phyloP scores from a whole-genome alignment of 2,113 vertebrate species.

The Aptenodytes forsteri region DNA sequence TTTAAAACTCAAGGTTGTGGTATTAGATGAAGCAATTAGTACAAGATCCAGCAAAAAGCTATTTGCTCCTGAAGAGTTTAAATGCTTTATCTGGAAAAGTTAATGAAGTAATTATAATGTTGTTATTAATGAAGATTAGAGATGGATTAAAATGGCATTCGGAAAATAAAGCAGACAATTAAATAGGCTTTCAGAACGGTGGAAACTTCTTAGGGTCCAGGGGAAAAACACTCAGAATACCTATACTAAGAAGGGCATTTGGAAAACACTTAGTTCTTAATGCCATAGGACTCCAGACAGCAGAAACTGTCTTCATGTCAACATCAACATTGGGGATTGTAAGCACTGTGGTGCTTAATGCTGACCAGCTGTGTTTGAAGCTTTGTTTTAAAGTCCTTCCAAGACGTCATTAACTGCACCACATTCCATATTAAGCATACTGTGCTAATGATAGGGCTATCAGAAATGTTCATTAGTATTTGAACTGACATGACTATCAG shows the following conservation, averaged over 20 bases:
- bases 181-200: not conserved
- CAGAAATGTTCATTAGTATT: not conserved
- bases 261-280: not conserved
- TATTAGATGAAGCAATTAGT: constrained; percentile 8
- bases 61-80: not conserved
- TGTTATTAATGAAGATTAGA: constrained; percentile 46
- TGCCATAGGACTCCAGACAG: not conserved
- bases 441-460: not conserved
- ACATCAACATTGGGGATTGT: not conserved
- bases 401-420: not conserved
- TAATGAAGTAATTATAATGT: constrained; percentile 39
- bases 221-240: not conserved
- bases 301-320: constrained; percentile 14
- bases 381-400: constrained; percentile 23
- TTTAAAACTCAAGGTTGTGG: not conserved
- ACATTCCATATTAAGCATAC: not conserved
- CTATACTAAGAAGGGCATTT: not conserved
- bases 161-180: constrained; percentile 36
- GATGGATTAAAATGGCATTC: constrained; percentile 12
- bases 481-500: not conserved
- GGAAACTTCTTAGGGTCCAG: not conserved
- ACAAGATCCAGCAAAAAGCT: not conserved
- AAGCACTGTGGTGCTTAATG: not conserved
- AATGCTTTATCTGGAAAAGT: constrained; percentile 25
- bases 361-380: constrained; percentile 19